phyloP scores from a whole-genome alignment of 2,797 vertebrate species.

The Anomalospiza imberbis region DNA sequence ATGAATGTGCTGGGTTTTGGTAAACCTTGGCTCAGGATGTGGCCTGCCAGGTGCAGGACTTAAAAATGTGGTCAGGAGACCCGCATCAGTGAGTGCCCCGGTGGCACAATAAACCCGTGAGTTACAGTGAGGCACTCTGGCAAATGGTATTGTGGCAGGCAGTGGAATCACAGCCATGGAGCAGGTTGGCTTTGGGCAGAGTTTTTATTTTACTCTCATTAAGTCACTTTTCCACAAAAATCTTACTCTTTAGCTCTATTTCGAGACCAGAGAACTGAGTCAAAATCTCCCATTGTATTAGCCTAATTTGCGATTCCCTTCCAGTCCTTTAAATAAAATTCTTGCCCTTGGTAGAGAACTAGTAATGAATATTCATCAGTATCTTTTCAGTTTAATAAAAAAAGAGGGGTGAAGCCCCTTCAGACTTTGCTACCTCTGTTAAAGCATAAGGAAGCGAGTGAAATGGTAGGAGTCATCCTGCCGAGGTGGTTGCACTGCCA shows the following conservation, averaged over 20 bases:
- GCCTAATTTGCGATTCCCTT: not conserved
- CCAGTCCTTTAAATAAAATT: not conserved
- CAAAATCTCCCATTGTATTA: not conserved
- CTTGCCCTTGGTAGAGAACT: not conserved
- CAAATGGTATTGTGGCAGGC: not conserved
- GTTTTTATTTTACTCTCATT: not conserved
- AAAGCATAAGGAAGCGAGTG: constrained; percentile 20
- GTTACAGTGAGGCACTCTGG: not conserved
- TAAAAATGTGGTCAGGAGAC: not conserved
- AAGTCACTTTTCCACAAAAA: not conserved
- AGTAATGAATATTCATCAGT: constrained; percentile 44
- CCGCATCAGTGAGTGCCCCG: not conserved
- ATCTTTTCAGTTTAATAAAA: not conserved
- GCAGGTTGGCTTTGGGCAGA: not conserved
- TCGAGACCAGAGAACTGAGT: not conserved
- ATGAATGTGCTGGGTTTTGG: not conserved
- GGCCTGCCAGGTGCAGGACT: not conserved
- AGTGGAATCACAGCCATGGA: accelerated
- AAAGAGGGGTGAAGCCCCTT: not conserved
- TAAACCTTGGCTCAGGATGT: not conserved
- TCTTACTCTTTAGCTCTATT: not conserved
- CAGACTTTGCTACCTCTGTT: constrained; percentile 20
- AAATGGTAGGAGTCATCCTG: not conserved
- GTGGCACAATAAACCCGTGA: not conserved
- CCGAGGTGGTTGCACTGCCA: not conserved